phyloP scores from a whole-genome alignment of 2,797 vertebrate species.

The Orientallactaga sibirica region DNA sequence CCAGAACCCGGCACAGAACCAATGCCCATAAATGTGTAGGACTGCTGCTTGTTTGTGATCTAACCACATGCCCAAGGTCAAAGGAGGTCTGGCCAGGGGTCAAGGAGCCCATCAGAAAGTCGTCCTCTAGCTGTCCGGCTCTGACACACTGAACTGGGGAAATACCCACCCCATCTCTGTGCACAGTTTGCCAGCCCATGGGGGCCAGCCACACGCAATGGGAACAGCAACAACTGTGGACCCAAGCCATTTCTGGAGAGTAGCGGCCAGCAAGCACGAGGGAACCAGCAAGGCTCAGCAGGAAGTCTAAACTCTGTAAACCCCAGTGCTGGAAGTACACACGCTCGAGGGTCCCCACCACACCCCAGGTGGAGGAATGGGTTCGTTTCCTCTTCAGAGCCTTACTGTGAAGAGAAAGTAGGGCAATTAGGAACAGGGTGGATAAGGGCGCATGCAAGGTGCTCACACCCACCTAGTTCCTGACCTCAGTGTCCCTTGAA shows the following conservation, averaged over 20 bases:
- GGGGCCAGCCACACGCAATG: neutral
- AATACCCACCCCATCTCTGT: neutral
- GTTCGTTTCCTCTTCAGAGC: neutral
- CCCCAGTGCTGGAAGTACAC: neutral
- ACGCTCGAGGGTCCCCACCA: neutral
- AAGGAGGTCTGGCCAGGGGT: neutral
- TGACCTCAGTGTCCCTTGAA: neutral
- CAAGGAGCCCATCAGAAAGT: neutral
- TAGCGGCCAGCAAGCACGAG: neutral
- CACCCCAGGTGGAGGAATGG: neutral
- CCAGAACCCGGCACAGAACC: neutral
- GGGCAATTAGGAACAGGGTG: neutral
- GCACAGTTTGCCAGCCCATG: neutral
- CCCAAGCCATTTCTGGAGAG: conserved; percentile 3
- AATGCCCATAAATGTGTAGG: neutral
- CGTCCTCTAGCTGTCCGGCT: neutral
- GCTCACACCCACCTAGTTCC: conserved; percentile 9
- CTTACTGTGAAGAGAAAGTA: neutral
- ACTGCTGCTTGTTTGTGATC: neutral
- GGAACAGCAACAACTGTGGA: neutral
- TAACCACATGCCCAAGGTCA: neutral
- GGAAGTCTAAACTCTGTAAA: neutral
- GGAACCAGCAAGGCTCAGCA: neutral
- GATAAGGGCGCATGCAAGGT: neutral
- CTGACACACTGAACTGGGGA: neutral